These are phyloP conservation scores for Aelia acuminata DNA, from an alignment of 2,888 invertebrate genomes.

Conservation along the genomic window DNA sequence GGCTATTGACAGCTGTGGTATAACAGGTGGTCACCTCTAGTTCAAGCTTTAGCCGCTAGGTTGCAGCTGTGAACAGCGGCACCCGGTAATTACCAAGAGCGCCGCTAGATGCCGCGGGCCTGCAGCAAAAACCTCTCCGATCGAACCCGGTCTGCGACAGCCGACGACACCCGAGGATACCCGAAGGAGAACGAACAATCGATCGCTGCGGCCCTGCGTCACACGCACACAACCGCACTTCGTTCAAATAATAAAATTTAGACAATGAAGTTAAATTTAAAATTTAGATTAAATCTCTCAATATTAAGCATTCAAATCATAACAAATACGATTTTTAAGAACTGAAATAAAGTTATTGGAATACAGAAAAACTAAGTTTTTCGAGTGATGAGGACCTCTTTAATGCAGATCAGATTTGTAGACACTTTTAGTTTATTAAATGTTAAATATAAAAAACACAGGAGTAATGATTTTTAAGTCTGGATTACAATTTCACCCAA, in stretches of 20 bases:
- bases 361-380: too few species aligned
- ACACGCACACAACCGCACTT: conserved; percentile 24
- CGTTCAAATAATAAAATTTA: conserved; percentile 21
- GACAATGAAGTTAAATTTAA: neutral
- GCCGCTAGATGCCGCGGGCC: conserved; percentile 19
- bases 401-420: too few species aligned
- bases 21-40: conserved; percentile 22
- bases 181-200: neutral
- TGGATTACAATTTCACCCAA: too few species aligned
- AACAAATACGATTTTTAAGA: too few species aligned
- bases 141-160: conserved; percentile 45
- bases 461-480: too few species aligned
- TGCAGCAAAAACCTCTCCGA: neutral
- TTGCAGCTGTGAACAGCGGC: neutral
- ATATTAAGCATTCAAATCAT: too few species aligned
- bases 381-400: too few species aligned
- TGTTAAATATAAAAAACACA: too few species aligned
- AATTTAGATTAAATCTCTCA: neutral
- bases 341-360: too few species aligned
- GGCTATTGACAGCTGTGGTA: conserved; percentile 9
- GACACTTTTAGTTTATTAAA: too few species aligned
- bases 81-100: neutral
- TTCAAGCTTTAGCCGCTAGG: neutral
- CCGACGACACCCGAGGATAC: neutral
- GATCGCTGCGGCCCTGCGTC: conserved; percentile 48